phyloP scores from a whole-genome alignment of 2,113 vertebrate species.

The Proterorhinus semilunaris region DNA sequence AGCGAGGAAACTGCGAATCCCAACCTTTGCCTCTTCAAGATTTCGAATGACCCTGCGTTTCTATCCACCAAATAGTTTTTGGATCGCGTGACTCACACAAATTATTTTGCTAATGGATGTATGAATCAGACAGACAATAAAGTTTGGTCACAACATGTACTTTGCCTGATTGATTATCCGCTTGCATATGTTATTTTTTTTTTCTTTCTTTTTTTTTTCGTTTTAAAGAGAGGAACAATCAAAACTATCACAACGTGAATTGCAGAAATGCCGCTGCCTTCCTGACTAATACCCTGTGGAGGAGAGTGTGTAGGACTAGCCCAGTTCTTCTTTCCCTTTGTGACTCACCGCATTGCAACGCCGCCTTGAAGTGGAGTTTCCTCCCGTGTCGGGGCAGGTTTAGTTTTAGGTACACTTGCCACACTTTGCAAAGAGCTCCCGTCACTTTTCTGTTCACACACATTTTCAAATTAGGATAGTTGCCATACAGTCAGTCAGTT shows the following conservation, averaged over 20 bases:
- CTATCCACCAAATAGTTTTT: too few species aligned
- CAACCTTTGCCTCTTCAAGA: too few species aligned
- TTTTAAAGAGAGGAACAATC: neutral
- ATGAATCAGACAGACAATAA: neutral
- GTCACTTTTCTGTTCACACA: neutral
- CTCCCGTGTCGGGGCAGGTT: constrained; percentile 47
- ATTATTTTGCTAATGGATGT: neutral
- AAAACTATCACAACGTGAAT: neutral
- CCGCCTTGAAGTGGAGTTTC: constrained; percentile 53
- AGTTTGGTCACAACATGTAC: neutral
- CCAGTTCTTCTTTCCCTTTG: constrained; percentile 31
- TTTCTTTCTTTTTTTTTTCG: neutral
- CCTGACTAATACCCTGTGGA: constrained; percentile 38
- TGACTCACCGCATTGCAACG: constrained; percentile 66
- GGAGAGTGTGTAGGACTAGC: constrained; percentile 36
- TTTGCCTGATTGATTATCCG: neutral
- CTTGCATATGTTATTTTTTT: neutral
- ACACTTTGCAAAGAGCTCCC: constrained; percentile 40
- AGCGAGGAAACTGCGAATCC: too few species aligned
- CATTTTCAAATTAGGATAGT: too few species aligned
- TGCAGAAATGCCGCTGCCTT: constrained; percentile 3
- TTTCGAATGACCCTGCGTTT: too few species aligned
- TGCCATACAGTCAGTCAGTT: too few species aligned
- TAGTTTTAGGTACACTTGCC: constrained; percentile 47
- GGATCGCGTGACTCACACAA: neutral